phyloP scores from a whole-genome alignment of 2,797 vertebrate species.

The Chaetophractus vellerosus region DNA sequence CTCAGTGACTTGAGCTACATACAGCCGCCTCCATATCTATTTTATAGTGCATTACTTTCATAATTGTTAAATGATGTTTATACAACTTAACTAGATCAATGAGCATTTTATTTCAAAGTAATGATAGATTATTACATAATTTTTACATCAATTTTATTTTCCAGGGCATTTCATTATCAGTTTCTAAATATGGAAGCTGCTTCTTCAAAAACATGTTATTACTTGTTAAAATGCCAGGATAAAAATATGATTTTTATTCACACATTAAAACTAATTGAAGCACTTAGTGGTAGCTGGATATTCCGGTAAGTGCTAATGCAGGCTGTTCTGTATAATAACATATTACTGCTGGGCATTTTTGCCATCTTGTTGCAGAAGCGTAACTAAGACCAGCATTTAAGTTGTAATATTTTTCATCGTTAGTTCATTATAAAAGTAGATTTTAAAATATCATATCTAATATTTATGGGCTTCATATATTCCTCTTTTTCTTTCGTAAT shows the following conservation, averaged over 20 bases:
- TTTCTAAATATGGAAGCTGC: conserved; percentile 32
- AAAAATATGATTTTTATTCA: background rate
- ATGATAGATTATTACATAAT: background rate
- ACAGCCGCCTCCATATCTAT: background rate
- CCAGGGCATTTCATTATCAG: conserved; percentile 42
- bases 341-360: background rate
- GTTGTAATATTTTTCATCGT: background rate
- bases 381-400: background rate
- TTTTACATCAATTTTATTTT: conserved; percentile 32
- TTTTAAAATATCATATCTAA: background rate
- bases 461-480: background rate
- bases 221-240: background rate
- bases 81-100: background rate
- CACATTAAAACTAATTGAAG: background rate
- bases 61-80: background rate
- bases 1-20: too few species aligned
- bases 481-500: background rate
- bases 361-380: background rate
- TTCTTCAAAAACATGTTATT: background rate
- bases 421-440: background rate
- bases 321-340: background rate
- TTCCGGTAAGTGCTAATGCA: background rate
- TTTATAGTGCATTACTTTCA: background rate
- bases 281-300: background rate
- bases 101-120: background rate